Evolutionary conservation across 2,797 vertebrate species (phyloP).

Genomic region (Cyclopterus lumpus): DNA sequence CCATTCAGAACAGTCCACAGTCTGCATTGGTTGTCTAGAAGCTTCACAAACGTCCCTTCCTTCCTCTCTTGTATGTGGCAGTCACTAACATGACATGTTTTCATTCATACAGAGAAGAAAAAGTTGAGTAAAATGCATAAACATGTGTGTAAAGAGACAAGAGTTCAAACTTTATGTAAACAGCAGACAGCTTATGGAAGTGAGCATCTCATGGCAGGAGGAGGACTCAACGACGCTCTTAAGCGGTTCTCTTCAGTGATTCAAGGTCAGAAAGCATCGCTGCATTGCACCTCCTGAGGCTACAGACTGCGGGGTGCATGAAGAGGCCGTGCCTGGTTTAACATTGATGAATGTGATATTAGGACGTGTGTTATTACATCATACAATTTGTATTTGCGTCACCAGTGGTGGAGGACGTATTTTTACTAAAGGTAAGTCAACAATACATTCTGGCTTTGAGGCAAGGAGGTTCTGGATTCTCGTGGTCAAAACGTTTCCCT

Average conservation of each 20-base stretch:
- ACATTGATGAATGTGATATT: neutral
- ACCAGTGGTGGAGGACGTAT: neutral
- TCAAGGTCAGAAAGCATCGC: conserved; percentile 26
- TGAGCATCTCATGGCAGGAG: neutral
- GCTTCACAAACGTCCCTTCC: neutral
- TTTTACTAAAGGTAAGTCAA: neutral
- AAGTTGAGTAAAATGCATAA: neutral
- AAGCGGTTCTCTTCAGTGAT: neutral
- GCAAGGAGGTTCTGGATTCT: neutral
- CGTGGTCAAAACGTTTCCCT: neutral
- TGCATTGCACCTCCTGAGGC: conserved; percentile 4
- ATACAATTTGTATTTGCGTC: neutral
- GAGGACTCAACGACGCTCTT: neutral
- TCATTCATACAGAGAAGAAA: neutral
- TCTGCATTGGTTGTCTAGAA: neutral
- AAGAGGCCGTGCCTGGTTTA: neutral
- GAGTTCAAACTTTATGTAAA: neutral
- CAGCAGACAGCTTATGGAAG: neutral
- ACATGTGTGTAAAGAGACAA: neutral
- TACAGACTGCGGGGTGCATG: neutral
- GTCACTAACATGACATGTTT: neutral
- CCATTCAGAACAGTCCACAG: neutral
- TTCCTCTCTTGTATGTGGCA: neutral
- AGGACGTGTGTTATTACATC: neutral
- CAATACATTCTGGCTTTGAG: neutral